These are phyloP conservation scores for Agonopterix alstromeriana DNA, from an alignment of 2,888 invertebrate genomes.

Conservation along the genomic window DNA sequence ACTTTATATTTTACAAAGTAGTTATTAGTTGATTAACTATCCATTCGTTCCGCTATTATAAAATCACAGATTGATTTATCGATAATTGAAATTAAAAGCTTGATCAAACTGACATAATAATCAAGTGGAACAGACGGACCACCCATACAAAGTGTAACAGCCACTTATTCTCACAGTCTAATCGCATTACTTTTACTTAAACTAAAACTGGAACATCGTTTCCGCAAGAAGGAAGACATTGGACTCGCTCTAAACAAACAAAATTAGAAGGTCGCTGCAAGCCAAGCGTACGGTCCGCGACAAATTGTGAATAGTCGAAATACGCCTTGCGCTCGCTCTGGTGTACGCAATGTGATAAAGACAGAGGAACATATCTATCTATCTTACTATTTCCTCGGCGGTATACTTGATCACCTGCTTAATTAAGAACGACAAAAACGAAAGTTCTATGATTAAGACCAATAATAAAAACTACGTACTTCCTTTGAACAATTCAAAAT, in stretches of 20 bases:
- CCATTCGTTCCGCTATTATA: conserved; percentile 23
- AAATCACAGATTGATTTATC: conserved; percentile 28
- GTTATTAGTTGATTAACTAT: conserved; percentile 15
- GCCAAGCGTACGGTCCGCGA: too few species aligned
- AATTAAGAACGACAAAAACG: conserved; percentile 8
- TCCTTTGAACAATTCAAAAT: conserved; percentile 14
- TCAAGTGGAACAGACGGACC: conserved; percentile 39
- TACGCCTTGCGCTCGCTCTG: too few species aligned
- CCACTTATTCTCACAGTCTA: conserved; percentile 37
- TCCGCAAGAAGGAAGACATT: conserved; percentile 25
- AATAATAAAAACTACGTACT: conserved; percentile 13
- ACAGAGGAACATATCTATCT: too few species aligned
- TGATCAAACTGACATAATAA: conserved; percentile 27
- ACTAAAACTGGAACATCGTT: conserved; percentile 35
- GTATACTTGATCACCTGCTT: neutral
- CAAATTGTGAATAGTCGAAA: too few species aligned
- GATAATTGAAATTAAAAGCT: conserved; percentile 17
- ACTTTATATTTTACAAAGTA: conserved; percentile 7
- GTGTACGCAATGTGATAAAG: too few species aligned
- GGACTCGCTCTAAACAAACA: conserved; percentile 3
- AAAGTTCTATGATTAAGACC: conserved; percentile 9
- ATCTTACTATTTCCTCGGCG: too few species aligned
- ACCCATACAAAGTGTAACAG: conserved; percentile 37
- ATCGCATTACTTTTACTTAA: conserved; percentile 26
- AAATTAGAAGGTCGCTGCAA: neutral